Evolutionary conservation across 2,113 vertebrate genomes (phyloP).

Genomic region (Tenrec ecaudatus): DNA sequence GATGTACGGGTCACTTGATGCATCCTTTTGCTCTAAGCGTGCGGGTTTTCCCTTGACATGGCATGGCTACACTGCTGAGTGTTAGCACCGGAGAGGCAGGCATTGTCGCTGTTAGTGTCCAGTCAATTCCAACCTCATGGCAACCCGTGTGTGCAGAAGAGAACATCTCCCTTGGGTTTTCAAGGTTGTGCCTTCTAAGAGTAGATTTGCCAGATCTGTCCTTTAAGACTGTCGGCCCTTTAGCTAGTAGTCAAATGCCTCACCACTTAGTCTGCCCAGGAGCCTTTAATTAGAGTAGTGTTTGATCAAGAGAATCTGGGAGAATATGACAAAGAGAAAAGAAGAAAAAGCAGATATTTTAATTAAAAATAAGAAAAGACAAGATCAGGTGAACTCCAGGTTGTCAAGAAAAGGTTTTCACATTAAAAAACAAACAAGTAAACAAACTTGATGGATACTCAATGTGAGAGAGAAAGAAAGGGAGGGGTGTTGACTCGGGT

Average conservation of each 20-base stretch:
- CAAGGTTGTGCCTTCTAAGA: background rate
- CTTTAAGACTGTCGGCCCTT: background rate
- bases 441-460: too few relatives aligned
- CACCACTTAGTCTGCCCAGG: background rate
- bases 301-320: background rate
- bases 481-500: too few relatives aligned
- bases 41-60: background rate
- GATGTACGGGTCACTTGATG: background rate
- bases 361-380: background rate
- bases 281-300: background rate
- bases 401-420: too few relatives aligned
- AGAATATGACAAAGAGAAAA: background rate
- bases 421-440: too few relatives aligned
- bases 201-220: background rate
- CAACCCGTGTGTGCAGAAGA: background rate
- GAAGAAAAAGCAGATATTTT: background rate
- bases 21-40: background rate
- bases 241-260: background rate
- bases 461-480: too few relatives aligned
- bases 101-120: background rate
- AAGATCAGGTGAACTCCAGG: too few relatives aligned
- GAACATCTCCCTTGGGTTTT: background rate
- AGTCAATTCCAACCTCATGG: background rate
- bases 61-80: background rate
- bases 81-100: background rate